Percentiles rank a stretch among this genome's conserved stretches.
These are phyloP conservation scores for Alosa sapidissima DNA, from an alignment of 2,797 vertebrate genomes.

Conservation along the genomic window DNA sequence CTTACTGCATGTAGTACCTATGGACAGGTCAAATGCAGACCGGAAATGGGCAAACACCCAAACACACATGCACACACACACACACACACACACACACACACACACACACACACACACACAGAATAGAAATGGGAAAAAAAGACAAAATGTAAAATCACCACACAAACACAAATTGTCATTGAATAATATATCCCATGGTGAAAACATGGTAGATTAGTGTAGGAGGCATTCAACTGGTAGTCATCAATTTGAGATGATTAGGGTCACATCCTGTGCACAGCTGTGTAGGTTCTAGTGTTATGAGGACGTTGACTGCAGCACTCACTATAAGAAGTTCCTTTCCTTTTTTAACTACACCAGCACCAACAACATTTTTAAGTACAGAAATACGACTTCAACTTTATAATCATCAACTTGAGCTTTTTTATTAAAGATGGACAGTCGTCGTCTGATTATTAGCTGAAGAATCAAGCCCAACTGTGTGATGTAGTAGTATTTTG, in stretches of 20 bases:
- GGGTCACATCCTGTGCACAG: background rate
- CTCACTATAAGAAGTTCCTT: background rate
- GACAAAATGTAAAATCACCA: background rate
- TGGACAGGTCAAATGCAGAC: background rate
- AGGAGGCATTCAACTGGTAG: background rate
- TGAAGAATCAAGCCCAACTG: background rate
- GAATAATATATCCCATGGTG: background rate
- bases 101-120: too few species aligned
- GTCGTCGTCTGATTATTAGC: background rate
- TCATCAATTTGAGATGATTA: background rate
- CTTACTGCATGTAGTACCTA: background rate
- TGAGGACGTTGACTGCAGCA: background rate
- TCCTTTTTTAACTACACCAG: background rate
- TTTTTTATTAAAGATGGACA: background rate
- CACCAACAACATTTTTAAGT: too few species aligned
- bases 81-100: background rate
- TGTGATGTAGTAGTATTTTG: too few species aligned
- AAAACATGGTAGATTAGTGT: background rate
- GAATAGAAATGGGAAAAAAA: background rate
- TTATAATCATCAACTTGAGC: background rate
- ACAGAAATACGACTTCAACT: too few species aligned
- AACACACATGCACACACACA: background rate
- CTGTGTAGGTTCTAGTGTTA: background rate
- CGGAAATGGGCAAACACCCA: background rate
- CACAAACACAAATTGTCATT: background rate